phyloP scores from a whole-genome alignment of 2,113 vertebrate species.

The Numenius arquata region DNA sequence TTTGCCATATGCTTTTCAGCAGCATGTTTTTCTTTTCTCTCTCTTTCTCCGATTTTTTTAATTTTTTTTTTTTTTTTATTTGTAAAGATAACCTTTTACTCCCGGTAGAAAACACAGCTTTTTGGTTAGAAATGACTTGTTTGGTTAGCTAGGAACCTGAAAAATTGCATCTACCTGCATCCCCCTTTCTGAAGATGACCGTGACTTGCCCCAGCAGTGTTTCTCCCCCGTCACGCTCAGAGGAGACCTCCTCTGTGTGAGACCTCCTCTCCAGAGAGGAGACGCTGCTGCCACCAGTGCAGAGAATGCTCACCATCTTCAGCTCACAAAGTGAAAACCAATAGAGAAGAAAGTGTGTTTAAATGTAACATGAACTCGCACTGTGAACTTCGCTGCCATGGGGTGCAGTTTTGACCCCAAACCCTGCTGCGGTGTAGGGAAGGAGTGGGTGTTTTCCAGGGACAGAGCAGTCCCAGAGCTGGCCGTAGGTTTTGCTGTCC shows the following conservation, averaged over 20 bases:
- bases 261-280: background rate
- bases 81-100: background rate
- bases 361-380: fast-evolving
- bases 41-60: background rate
- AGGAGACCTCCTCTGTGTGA: background rate
- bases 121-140: background rate
- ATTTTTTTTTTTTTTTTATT: background rate
- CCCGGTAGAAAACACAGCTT: background rate
- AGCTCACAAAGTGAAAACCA: background rate
- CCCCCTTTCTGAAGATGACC: background rate
- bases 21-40: background rate
- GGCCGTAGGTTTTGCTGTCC: background rate
- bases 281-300: background rate
- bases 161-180: background rate
- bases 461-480: fast-evolving
- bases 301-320: fast-evolving
- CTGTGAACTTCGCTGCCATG: fast-evolving
- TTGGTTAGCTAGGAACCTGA: background rate
- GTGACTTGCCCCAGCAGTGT: background rate
- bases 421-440: fast-evolving
- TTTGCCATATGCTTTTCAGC: background rate
- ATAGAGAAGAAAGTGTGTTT: background rate
- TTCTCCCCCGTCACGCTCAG: fast-evolving
- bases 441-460: background rate
- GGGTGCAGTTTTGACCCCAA: background rate